Conservation (phyloP, 2,797 vertebrate genomes). For the Australoheros facetus region DNA sequence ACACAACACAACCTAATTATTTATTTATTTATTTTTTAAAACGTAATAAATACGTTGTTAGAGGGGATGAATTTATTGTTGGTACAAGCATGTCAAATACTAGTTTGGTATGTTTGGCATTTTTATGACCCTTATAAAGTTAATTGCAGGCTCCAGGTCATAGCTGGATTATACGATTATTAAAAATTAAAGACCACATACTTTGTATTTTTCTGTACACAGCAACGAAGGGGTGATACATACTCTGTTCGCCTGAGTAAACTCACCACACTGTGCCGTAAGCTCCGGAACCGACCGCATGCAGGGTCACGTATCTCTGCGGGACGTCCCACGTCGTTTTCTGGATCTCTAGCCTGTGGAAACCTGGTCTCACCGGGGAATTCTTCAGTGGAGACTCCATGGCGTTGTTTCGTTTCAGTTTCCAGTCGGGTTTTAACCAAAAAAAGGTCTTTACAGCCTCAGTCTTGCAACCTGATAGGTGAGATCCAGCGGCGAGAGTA, state of each 20-base stretch:
- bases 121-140: not conserved
- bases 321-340: constrained; percentile 85
- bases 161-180: no score
- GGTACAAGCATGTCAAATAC: not conserved
- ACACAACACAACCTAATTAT: not conserved
- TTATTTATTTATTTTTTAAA: not conserved
- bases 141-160: not conserved
- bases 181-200: no score
- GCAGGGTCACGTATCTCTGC: constrained; percentile 74
- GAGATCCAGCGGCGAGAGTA: constrained; percentile 28
- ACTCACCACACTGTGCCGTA: constrained; percentile 88
- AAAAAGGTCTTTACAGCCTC: not conserved
- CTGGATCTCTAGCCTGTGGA: constrained; percentile 79
- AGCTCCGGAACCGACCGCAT: constrained; percentile 82
- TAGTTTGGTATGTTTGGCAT: not conserved
- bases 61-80: not conserved
- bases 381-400: constrained; percentile 62
- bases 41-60: not conserved
- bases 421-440: no score
- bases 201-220: not conserved
- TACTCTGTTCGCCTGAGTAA: not conserved
- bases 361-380: constrained; percentile 73
- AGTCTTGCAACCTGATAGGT: constrained; percentile 49
- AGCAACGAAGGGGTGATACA: not conserved
- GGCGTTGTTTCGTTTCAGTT: not conserved